Evolutionary conservation across 2,113 vertebrate genomes (phyloP), one percentile per base, ranked within the genome.

Genomic region (Centropus unirufus): DNA sequence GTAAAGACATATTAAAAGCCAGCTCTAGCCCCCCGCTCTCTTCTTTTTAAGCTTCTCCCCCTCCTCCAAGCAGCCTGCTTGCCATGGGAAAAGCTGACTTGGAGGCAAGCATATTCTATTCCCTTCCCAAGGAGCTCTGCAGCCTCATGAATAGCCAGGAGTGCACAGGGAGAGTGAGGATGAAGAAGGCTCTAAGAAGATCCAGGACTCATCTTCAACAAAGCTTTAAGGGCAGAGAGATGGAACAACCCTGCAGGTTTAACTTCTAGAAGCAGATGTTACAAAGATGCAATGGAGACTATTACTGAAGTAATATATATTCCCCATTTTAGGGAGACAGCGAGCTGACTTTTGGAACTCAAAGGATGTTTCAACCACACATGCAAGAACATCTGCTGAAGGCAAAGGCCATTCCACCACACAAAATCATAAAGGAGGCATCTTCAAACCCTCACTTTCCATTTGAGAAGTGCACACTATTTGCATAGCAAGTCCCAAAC

Each of bases 61-160:
- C 42, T 74, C 73, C 75, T 47, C 58, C 62, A 73, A 34, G 32
- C 49, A 90, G 78, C 21, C n/a, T 73, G 47, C 24, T 59, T 68
- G 69, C 34, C 90, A 64, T 29, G 36, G 85, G 94, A 92, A 95
- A 92, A 93, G 80, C 76, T 90, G 86, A 83, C 76, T 93, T 92
- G 30, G 36, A 95, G 89, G 91, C 89, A 68, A 70, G 29, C 64
- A 87, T 61, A 82, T 85, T 94, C 69, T 62, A 89, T 89, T 96
- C 94, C 92, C 92, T 93, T 87, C 80, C 86, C 83, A 76, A 81
- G 85, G 63, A 94, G 79, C 79, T 57, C 86, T 67, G 47, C 66
- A 90, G 58, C 32, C 70, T 90, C 69, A 63, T 36, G 34, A 86
- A 86, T 40, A 90, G 20, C 40, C 64, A 67, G 51, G 84, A 70